Evolutionary conservation across 2,113 vertebrate genomes (phyloP).

Genomic region (Aspidoscelis tigris): DNA sequence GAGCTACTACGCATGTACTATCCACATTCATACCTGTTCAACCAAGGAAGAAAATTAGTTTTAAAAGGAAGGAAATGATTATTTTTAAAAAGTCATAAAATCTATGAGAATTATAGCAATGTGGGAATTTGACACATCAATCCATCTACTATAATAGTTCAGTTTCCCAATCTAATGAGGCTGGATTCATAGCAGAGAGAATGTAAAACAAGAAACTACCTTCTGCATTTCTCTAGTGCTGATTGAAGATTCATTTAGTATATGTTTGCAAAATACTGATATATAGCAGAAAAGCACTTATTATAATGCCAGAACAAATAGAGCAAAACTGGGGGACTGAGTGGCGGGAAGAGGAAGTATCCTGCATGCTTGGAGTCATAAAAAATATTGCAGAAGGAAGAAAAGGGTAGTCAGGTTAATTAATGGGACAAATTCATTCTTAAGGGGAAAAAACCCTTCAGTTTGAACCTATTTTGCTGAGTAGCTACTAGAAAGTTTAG

Average conservation of each 20-base stretch:
- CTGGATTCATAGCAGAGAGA: slow-evolving; percentile 21
- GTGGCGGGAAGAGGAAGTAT: too few relatives aligned
- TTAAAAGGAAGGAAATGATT: background rate
- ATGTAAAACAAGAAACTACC: slow-evolving; percentile 53
- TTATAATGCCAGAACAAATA: background rate
- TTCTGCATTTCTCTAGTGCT: slow-evolving; percentile 35
- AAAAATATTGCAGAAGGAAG: too few relatives aligned
- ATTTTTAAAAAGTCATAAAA: slow-evolving; percentile 14
- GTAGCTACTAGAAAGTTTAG: too few relatives aligned
- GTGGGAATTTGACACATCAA: slow-evolving; percentile 33
- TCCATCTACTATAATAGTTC: slow-evolving; percentile 45
- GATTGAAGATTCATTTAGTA: slow-evolving; percentile 28
- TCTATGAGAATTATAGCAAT: background rate
- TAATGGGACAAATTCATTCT: too few relatives aligned
- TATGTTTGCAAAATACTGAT: background rate
- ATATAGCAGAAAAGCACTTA: background rate
- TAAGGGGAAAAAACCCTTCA: too few relatives aligned
- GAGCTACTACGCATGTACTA: background rate
- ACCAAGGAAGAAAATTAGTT: slow-evolving; percentile 9
- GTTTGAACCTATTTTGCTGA: too few relatives aligned
- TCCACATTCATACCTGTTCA: background rate
- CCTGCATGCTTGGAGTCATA: background rate
- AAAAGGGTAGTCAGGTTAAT: too few relatives aligned
- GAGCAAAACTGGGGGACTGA: background rate
- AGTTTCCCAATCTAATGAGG: slow-evolving; percentile 41